Base-by-base conservation (phyloP, 23 tunicate species). In the Ascidia mentula region DNA sequence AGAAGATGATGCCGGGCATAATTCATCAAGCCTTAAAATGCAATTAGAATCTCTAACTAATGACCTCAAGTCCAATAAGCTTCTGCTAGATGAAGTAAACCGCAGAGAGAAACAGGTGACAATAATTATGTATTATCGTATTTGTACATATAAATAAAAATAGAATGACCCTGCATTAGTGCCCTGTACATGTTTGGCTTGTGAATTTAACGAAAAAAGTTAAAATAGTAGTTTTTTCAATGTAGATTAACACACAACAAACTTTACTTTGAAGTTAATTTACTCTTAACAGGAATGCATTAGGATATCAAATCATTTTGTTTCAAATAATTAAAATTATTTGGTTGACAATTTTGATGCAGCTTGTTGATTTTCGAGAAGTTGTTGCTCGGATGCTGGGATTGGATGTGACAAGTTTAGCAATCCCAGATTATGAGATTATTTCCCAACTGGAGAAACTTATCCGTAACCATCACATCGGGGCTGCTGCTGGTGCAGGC, bases 361-460 rank as follows among this genome's bases (percentile, higher is more conserved):
- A 95, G 98, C 83, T 95, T 32, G 91, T 95, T 33, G 98, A 95
- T 69, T 95, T 95, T 90, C 95, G 98, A 13, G 95, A 85, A 35
- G 98, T 95, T 46, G 91, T 95, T 18, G 98, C 98, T 65, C 84
- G 95, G 26, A 95, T 95, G 98, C 81, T 95, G 61, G 92, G 92
- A 0, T 81, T 95, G 18, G 95, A 95, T 69, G 98, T 95, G 72
- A 83, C 98, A 30, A 73, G 88, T 0, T 80, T 95, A 0, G 89
- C 98, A 24, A 89, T 95, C 0, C 98, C 98, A 6, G 98, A 95
- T 69, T 95, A 89, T 69, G 98, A 95, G 85, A 82, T 95, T 1
- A 82, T 95, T 31, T 77, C 85, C 1, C 77, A 95, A 33, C 80
- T 95, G 12, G 98, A 95, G 77, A 79, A 83, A 46, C 74, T 95